Base-by-base conservation (phyloP, 92 coral and sea anemone species). In the Epizoanthus stellaris region DNA sequence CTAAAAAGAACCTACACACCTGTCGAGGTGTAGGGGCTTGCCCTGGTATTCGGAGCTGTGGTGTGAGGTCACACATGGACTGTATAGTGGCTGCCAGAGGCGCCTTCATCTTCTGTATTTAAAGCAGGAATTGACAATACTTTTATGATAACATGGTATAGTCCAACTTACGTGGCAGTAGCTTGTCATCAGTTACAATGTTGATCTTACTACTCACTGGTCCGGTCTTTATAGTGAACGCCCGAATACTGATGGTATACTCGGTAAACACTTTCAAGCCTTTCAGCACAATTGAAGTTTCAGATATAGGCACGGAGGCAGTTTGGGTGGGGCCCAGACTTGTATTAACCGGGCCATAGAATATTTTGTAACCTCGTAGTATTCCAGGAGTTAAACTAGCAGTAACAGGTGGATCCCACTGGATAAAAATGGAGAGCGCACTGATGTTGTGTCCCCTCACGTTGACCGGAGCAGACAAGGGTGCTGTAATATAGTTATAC, bases 91-190 rank as follows among this genome's bases (percentile, higher is more conserved):
- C 36, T 30, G 36, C 36, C 36, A 30, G 36, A 45, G 49, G 49
- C 49, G 49, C 49, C 9, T 45, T 30, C 36, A 30, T 1, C 36
- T 30, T 30, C 36, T 30, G 36, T 30, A 30, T 30, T 30, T 30
- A 30, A 30, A 30, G 36, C 36, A 30, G 36, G 36, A 30, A 30
- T 30, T 30, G 36, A 7, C 8, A 64, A 64, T 17, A 52, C 11
- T 10, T 10, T 8, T 12, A 4, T 70, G 1, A 38, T 14, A 70
- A 30, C 36, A 30, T 30, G 36, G 36, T 52, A 52, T 14, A 45
- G 20, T 47, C 38, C 12, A 6, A 79, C 83, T 79, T 79, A 79
- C 83, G 83, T 3, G 83, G 83, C 4, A 79, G 72, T 12, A 79
- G 9, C 30, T 79, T 79, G 72, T 79, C 83, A 63, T 79, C 83